Base-by-base conservation (phyloP, 2,888 invertebrate species). In the Pilophorus perplexus region DNA sequence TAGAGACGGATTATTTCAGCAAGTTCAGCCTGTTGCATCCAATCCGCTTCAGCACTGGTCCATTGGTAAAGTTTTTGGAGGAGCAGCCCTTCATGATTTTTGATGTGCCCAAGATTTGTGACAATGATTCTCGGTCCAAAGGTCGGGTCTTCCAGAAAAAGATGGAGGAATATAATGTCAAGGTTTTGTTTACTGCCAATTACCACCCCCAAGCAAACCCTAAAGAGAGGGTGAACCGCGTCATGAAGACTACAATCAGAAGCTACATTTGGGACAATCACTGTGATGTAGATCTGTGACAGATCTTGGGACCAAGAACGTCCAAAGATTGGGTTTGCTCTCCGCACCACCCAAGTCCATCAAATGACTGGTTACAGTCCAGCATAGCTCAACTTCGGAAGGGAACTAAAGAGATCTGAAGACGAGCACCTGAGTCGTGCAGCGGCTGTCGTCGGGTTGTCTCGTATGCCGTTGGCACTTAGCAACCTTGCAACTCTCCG, bases 181-280 rank as follows among this genome's bases (percentile, higher is more conserved):
- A n/a, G n/a, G n/a, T n/a, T n/a, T n/a, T n/a, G n/a, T n/a, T n/a
- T n/a, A n/a, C n/a, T n/a, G n/a, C n/a, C n/a, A n/a, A n/a, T n/a
- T n/a, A n/a, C n/a, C n/a, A 73, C 66, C 69, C 74, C 0, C 72
- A 73, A 33, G 70, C 70, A 0, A 73, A 73, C 62, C 74, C 72
- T 0, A 70, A 69, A 0, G 73, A 74, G 60, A 42, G 71, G 14
- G 69, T 70, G 2, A 73, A 73, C 28, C 50, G 72, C 20, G 69
- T 69, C 0, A 1, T 73, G 0, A 72, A 73, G 37, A 72, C 71
- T 0, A 71, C 71, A 69, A 69, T 71, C 16, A 28, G 60, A 3
- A 50, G 66, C 0, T 74, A 68, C 62, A 42, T 55, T 3, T 14
- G 18, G 14, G 28, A n/a, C 10, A 55, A 5, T 8, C 55, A 55